Evolutionary conservation across 2,797 vertebrate species (phyloP).

Genomic region (Phylloscopus collybita): DNA sequence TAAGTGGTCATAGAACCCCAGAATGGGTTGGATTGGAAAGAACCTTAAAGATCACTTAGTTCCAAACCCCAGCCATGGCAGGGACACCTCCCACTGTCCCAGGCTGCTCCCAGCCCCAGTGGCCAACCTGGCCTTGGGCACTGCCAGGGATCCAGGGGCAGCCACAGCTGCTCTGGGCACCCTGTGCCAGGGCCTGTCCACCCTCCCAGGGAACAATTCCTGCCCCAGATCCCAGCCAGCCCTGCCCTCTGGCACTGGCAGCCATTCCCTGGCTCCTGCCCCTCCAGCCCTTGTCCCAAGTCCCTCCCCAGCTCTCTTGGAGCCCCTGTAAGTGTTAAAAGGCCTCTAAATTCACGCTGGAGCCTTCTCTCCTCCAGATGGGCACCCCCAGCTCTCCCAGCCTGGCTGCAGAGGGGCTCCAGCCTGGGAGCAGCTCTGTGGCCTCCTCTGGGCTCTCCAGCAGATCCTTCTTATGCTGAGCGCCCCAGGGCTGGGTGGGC

Average conservation of each 20-base stretch:
- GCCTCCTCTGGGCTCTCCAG: neutral
- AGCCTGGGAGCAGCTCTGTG: accelerated
- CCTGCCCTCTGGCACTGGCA: neutral
- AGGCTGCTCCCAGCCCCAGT: neutral
- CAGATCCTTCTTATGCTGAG: neutral
- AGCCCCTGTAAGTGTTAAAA: neutral
- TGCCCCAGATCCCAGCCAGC: accelerated
- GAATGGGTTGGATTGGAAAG: neutral
- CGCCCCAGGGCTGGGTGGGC: neutral
- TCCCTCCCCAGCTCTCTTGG: neutral
- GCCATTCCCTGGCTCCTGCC: accelerated
- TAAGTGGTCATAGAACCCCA: neutral
- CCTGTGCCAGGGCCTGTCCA: neutral
- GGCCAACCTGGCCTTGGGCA: neutral
- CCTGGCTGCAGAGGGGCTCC: neutral
- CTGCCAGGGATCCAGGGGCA: neutral
- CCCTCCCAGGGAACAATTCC: neutral
- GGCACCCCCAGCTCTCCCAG: neutral
- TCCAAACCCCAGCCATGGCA: neutral
- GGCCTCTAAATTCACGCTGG: neutral
- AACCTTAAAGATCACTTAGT: neutral
- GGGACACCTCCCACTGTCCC: neutral
- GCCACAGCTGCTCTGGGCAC: neutral
- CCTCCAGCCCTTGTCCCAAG: neutral
- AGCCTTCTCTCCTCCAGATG: too few species aligned